These are phyloP conservation scores for Hyalella azteca DNA, from an alignment of 2,888 invertebrate species.

Conservation along the genomic window DNA sequence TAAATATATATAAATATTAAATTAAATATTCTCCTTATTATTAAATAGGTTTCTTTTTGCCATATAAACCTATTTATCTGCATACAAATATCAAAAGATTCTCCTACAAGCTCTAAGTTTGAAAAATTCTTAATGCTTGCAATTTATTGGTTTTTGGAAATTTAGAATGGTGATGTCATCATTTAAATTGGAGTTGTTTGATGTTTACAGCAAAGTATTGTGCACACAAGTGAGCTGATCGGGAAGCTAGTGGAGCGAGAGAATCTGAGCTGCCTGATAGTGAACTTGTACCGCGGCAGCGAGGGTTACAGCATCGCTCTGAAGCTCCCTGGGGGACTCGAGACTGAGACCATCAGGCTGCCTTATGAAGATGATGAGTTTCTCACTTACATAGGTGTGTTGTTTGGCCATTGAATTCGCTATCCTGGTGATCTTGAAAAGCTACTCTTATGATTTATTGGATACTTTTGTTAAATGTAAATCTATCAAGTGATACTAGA, in stretches of 20 bases:
- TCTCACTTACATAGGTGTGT: constrained; percentile 53
- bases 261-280: constrained; percentile 84
- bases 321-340: constrained; percentile 59
- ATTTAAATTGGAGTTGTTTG: background rate
- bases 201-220: constrained; percentile 47
- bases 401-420: too few species aligned
- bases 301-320: constrained; percentile 77
- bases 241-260: constrained; percentile 68
- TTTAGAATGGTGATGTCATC: background rate
- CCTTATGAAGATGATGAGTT: constrained; percentile 83
- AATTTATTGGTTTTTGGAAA: background rate
- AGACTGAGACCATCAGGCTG: constrained; percentile 61
- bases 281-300: constrained; percentile 89
- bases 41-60: too few species aligned
- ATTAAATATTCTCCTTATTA: too few species aligned
- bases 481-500: too few species aligned
- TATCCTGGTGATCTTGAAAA: too few species aligned
- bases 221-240: constrained; percentile 51
- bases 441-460: too few species aligned
- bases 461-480: too few species aligned
- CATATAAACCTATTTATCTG: too few species aligned
- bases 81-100: too few species aligned
- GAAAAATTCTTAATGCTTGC: too few species aligned
- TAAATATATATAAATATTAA: too few species aligned
- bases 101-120: too few species aligned